Evolutionary conservation across 35 echinoderm and acorn worm species (phyloP), one percentile per base, ranked within the genome.

Genomic region (Acanthaster planci): DNA sequence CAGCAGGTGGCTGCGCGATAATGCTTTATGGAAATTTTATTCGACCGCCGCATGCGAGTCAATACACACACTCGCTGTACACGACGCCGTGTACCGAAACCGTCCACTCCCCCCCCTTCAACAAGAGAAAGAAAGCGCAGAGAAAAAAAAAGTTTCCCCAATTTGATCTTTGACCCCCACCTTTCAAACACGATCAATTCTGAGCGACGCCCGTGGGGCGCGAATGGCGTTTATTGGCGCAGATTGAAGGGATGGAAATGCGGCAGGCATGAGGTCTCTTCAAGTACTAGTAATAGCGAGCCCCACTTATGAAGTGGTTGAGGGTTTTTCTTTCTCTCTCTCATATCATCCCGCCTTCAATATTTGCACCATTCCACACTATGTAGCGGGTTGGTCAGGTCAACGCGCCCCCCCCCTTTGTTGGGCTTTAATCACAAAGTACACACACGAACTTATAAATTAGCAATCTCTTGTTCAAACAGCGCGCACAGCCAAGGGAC

Each of bases 131-230:
- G 30, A 26, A 21, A 26, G 19, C 64, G 14, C 18, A 30, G 30
- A 72, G 29, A 29, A 72, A 26, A 72, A 72, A 26, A 72, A 72
- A 72, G 10, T 29, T 29, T 72, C 30, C 30, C 30, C 2, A 26
- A 72, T 72, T 72, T 72, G 64, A 72, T 72, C 64, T 72, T 72
- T 72, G 30, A 72, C 64, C 64, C 56, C 64, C 64, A 14, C 9
- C 64, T 72, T 72, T 72, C 64, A 72, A 72, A 26, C 64, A 31
- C 64, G 27, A 72, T 72, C 64, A 72, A 72, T 72, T 72, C 64
- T 72, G 34, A 21, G 21, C 34, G 64, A 72, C 64, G 64, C 64
- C 64, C 64, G 64, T 72, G 64, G 64, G 14, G 64, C 26, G 21
- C 30, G 64, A 72, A 72, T 26, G 23, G 64, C 64, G 64, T 47